phyloP scores from a whole-genome alignment of 2,888 invertebrate genomes.

The Agrotis puta region DNA sequence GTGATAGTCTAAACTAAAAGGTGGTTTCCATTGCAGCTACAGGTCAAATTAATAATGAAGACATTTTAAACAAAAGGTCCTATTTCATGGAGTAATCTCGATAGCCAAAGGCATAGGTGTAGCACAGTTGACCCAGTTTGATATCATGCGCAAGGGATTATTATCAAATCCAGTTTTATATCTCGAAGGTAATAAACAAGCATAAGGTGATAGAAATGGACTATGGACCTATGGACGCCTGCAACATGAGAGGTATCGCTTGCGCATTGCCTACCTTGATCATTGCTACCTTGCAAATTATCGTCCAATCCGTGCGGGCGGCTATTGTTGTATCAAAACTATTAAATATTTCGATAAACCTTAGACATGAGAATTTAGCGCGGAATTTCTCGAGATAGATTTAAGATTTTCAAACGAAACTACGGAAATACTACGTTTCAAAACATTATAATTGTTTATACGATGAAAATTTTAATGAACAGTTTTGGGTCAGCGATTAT shows the following conservation, averaged over 20 bases:
- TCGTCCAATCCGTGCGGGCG: too few relatives aligned
- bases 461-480: constrained; percentile 34
- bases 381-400: not conserved
- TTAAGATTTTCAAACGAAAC: constrained; percentile 5
- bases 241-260: too few relatives aligned
- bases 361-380: not conserved
- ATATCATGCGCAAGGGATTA: not conserved
- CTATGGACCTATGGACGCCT: too few relatives aligned
- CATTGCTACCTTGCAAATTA: too few relatives aligned
- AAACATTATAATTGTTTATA: constrained; percentile 4
- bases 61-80: not conserved
- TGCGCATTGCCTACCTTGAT: too few relatives aligned
- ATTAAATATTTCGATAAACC: not conserved
- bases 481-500: constrained; percentile 56
- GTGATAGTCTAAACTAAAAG: constrained; percentile 26
- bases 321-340: too few relatives aligned
- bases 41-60: constrained; percentile 20
- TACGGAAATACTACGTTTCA: constrained; percentile 11
- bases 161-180: not conserved
- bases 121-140: not conserved
- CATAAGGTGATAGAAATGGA: too few relatives aligned
- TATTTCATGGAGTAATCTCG: not conserved
- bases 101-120: not conserved
- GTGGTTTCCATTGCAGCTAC: not conserved
- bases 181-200: too few relatives aligned